Evolutionary conservation across 2,113 vertebrate genomes (phyloP).

Genomic region (Lutjanus erythropterus): DNA sequence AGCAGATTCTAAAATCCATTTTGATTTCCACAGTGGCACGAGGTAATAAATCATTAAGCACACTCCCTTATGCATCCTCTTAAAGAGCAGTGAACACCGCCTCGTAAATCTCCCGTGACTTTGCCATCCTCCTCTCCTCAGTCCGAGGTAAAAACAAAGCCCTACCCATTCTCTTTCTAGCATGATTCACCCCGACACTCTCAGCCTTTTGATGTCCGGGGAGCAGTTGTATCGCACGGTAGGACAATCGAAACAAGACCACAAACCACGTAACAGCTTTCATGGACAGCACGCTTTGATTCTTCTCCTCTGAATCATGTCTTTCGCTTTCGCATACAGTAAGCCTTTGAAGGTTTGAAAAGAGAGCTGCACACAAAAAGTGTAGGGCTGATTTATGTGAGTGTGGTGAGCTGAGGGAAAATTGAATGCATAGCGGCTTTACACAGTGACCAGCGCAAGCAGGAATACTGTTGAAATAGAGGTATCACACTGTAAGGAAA

Average conservation of each 20-base stretch:
- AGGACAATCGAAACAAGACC: conserved; percentile 39
- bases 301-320: conserved; percentile 30
- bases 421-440: conserved; percentile 1
- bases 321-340: conserved; percentile 17
- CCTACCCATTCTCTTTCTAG: conserved; percentile 8
- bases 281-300: conserved; percentile 29
- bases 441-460: neutral
- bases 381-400: neutral
- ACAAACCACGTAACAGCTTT: conserved; percentile 41
- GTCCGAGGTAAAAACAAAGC: conserved; percentile 50
- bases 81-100: conserved; percentile 68
- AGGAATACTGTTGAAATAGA: neutral
- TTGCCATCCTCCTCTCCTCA: conserved; percentile 53
- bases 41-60: conserved; percentile 81
- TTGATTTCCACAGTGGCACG: conserved; percentile 77
- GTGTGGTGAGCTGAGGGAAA: conserved; percentile 19
- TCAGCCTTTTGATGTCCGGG: conserved; percentile 54
- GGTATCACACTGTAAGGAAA: neutral
- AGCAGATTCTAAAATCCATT: conserved; percentile 82
- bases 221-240: conserved; percentile 26
- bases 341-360: conserved; percentile 46
- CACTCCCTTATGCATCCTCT: conserved; percentile 70
- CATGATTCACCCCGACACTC: conserved; percentile 27
- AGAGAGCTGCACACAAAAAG: conserved; percentile 14
- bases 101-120: conserved; percentile 76